phyloP scores from a whole-genome alignment of 2,888 invertebrate genomes.

The Periphyllus acericola region DNA sequence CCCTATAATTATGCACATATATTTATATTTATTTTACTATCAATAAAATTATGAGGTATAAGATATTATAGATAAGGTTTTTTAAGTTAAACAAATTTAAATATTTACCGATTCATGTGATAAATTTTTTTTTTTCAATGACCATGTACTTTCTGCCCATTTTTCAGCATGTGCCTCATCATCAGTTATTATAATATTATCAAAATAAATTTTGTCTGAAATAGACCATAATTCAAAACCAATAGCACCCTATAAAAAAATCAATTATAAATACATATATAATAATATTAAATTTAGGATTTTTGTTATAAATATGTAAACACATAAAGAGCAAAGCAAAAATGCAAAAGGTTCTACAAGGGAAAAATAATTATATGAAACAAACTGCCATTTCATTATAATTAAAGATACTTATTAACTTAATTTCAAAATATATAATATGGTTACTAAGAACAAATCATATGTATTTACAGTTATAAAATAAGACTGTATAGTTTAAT shows the following conservation, averaged over 20 bases:
- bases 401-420: no score
- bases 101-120: conserved; percentile 79
- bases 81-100: neutral
- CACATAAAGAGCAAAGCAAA: neutral
- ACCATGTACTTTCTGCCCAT: conserved; percentile 87
- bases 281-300: conserved; percentile 55
- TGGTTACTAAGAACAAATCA: no score
- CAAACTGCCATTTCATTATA: no score
- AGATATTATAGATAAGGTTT: neutral
- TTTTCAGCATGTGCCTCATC: conserved; percentile 78
- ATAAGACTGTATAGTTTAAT: no score
- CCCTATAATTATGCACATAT: conserved; percentile 67
- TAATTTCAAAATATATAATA: no score
- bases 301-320: no score
- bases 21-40: neutral
- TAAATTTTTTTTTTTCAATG: conserved; percentile 82
- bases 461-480: no score
- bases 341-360: neutral
- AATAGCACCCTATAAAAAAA: conserved; percentile 78
- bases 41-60: neutral
- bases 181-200: conserved; percentile 93
- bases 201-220: conserved; percentile 93
- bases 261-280: conserved; percentile 49
- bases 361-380: conserved; percentile 15
- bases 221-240: conserved; percentile 99